Evolutionary conservation across 2,888 invertebrate species (phyloP), one percentile per base, ranked within the genome.

Genomic region (Philaethria dido): DNA sequence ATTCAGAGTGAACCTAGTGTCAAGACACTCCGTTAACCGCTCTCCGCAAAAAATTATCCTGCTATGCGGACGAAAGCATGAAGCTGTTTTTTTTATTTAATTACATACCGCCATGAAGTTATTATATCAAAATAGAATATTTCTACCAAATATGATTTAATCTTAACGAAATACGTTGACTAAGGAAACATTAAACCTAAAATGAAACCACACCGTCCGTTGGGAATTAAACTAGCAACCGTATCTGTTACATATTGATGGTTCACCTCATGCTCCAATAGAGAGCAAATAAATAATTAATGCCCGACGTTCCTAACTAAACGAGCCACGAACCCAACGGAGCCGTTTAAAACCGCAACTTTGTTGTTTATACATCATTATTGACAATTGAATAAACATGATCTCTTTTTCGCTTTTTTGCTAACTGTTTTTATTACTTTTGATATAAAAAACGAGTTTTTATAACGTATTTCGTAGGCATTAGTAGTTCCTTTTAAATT

Each of bases 241-340:
- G 44, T 29, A 13, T 33, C 18, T 20, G 36, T 42, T 57, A 45
- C 44, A 29, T 45, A 47, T 25, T 47, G 33, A 60, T 33, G n/a
- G n/a, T 11, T 13, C 18, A 18, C 18, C 45, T 47, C 60, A 60
- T 29, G 13, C 18, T 14, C 47, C 60, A 45, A 13, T 60, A 20
- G 45, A 60, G 45, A 42, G 22, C 55, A 29, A 44, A 60, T 45
- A 16, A 18, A 33, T 60, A 60, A 60, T 33, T 60, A 47, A 60
- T 60, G 47, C 13, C 13, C 13, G 8, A 33, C 29, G 60, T 33
- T 47, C 4, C 60, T 29, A 60, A 33, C 60, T 60, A 33, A 33
- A 33, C 33, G 29, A 33, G 45, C 33, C 20, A 60, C 45, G 45
- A 29, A 33, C n/a, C 42, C 39, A 29, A 52, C 39, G 1, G 42